Conservation (phyloP, 2,797 vertebrate species). For the Ptychadena robeensis region DNA sequence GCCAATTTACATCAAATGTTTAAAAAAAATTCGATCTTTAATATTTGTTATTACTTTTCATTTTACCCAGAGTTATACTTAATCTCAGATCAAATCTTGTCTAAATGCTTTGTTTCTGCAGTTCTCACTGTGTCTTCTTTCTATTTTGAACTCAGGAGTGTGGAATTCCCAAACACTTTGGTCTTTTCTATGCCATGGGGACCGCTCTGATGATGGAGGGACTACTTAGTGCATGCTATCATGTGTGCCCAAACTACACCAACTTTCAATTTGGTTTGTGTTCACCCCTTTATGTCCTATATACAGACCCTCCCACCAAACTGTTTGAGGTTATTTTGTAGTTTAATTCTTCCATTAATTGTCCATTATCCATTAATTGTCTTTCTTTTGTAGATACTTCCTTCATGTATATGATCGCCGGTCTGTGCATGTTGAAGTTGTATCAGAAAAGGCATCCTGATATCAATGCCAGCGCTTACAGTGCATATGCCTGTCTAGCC, state of each 20-base stretch:
- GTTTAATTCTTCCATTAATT: neutral
- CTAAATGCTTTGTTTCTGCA: neutral
- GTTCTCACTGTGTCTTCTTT: neutral
- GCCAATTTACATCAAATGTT: too few species aligned
- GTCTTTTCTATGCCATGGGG: constrained; percentile 96
- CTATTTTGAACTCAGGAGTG: constrained; percentile 80
- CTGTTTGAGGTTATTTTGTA: neutral
- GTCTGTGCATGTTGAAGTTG: constrained; percentile 95
- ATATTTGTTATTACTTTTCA: neutral
- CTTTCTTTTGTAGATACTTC: constrained; percentile 83
- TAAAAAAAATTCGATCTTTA: too few species aligned
- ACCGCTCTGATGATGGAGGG: constrained; percentile 98
- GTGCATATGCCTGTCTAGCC: constrained; percentile 93
- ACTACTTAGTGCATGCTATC: constrained; percentile 94
- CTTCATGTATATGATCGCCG: constrained; percentile 99
- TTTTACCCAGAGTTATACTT: neutral
- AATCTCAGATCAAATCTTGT: neutral
- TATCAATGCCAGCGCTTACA: constrained; percentile 96
- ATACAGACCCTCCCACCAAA: neutral
- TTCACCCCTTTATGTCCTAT: neutral
- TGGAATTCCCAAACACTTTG: constrained; percentile 96
- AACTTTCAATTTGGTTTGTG: constrained; percentile 96
- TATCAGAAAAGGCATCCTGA: constrained; percentile 98
- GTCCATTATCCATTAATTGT: neutral
- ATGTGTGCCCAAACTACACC: constrained; percentile 97